phyloP scores from a whole-genome alignment of 92 coral and sea anemone species.

The Epizoanthus scotinus region DNA sequence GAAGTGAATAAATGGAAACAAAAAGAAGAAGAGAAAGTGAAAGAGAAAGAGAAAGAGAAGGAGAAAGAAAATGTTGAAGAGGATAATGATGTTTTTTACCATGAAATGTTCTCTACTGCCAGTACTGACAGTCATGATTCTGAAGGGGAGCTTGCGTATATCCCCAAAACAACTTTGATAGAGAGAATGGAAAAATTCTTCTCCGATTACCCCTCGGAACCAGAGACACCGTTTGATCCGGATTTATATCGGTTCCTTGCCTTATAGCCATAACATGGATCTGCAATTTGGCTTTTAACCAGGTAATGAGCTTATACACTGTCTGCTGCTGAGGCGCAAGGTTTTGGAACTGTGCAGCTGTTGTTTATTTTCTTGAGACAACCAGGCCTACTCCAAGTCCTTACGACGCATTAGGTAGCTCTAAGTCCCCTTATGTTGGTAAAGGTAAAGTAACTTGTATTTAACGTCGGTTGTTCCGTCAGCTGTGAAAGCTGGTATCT shows the following conservation, averaged over 20 bases:
- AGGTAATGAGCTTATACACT: neutral
- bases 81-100: neutral
- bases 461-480: too few relatives aligned
- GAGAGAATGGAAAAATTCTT: conserved; percentile 30
- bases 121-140: too few relatives aligned
- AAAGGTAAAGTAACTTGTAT: too few relatives aligned
- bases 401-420: too few relatives aligned
- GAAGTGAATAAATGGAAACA: neutral
- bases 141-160: neutral
- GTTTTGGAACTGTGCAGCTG: too few relatives aligned
- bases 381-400: too few relatives aligned
- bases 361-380: too few relatives aligned
- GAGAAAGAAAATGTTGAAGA: neutral
- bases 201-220: conserved; percentile 1
- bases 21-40: neutral
- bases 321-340: too few relatives aligned
- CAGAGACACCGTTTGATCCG: conserved; percentile 3
- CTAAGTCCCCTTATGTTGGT: too few relatives aligned
- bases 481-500: too few relatives aligned
- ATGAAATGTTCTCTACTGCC: too few relatives aligned
- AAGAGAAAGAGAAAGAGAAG: neutral
- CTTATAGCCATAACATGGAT: neutral
- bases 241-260: conserved; percentile 6
- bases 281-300: neutral
- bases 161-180: conserved; percentile 5